These are phyloP conservation scores for Cydia strobilella DNA, from an alignment of 1,140 invertebrate genomes.

Conservation along the genomic window DNA sequence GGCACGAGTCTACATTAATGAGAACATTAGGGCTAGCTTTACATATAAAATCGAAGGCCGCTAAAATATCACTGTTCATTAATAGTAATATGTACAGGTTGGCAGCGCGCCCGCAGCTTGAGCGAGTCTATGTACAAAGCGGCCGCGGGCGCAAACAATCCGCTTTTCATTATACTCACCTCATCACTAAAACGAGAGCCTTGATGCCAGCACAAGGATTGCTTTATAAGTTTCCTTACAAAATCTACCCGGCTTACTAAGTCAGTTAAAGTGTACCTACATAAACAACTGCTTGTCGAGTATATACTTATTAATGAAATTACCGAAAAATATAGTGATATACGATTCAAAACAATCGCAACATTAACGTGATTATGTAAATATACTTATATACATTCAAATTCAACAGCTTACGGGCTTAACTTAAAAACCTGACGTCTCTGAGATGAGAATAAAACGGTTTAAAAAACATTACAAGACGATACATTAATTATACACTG, in stretches of 20 bases:
- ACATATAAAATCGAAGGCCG: slow-evolving; percentile 79
- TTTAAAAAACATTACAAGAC: no score
- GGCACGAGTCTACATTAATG: slow-evolving; percentile 47
- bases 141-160: slow-evolving; percentile 35
- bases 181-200: slow-evolving; percentile 4
- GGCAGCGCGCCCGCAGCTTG: slow-evolving; percentile 49
- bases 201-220: slow-evolving; percentile 15
- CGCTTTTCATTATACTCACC: background rate
- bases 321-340: no score
- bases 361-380: no score
- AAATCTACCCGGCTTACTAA: background rate
- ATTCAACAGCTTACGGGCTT: no score
- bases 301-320: background rate
- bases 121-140: slow-evolving; percentile 62
- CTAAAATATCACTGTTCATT: slow-evolving; percentile 79
- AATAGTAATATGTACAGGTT: slow-evolving; percentile 69
- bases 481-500: no score
- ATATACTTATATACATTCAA: no score
- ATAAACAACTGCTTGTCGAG: background rate
- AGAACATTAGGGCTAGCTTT: slow-evolving; percentile 74
- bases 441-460: no score
- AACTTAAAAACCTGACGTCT: no score
- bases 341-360: no score
- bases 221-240: background rate
- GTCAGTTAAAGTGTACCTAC: background rate